These are phyloP conservation scores for Ophthalmolycus amberensis DNA, from an alignment of 2,113 vertebrate genomes.

Conservation along the genomic window DNA sequence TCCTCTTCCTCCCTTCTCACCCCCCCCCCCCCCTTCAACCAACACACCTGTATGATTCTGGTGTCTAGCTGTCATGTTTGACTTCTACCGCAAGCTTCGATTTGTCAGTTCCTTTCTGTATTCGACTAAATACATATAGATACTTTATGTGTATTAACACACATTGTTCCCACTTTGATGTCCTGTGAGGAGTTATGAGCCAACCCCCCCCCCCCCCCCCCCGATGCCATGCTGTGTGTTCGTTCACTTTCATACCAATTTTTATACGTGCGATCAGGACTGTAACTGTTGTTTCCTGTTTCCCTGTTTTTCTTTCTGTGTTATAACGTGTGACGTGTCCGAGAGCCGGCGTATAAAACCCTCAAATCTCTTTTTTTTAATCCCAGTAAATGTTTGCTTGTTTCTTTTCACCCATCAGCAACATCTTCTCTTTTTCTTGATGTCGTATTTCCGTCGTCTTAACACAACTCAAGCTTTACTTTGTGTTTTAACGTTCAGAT, in stretches of 20 bases:
- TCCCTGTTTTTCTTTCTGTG: conserved; percentile 8
- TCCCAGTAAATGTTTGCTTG: no score
- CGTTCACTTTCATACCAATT: conserved; percentile 71
- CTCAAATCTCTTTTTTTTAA: background rate
- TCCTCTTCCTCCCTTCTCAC: background rate
- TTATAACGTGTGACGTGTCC: conserved; percentile 29
- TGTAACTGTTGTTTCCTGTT: conserved; percentile 58
- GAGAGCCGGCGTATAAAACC: background rate
- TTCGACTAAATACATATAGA: conserved; percentile 46
- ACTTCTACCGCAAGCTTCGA: conserved; percentile 51
- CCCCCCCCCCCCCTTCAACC: background rate
- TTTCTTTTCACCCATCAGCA: background rate
- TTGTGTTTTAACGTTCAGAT: background rate
- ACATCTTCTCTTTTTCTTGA: background rate
- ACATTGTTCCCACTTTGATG: conserved; percentile 57
- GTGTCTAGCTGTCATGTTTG: conserved; percentile 48
- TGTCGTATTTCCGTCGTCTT: background rate
- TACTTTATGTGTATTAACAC: conserved; percentile 59
- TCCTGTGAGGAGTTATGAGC: conserved; percentile 69
- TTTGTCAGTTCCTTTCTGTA: conserved; percentile 47
- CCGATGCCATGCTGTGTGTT: conserved; percentile 72
- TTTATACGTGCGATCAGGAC: conserved; percentile 81
- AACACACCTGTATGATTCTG: conserved; percentile 61
- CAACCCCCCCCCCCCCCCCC: conserved; percentile 12
- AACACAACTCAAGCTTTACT: background rate